Evolutionary conservation across 2,113 vertebrate genomes (phyloP).

Genomic region (Crotalus tigris): DNA sequence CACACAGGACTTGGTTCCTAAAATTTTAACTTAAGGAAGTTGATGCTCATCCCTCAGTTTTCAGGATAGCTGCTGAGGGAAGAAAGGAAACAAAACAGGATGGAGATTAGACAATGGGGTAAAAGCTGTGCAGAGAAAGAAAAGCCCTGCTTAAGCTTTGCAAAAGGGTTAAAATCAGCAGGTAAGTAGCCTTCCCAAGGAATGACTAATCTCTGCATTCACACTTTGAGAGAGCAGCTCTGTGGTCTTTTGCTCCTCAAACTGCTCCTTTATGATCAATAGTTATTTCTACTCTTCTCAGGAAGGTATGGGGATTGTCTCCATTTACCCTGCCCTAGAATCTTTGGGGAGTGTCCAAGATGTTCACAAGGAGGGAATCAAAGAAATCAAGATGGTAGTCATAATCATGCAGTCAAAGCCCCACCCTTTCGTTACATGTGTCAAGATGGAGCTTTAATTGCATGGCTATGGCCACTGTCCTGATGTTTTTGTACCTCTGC

Average conservation of each 20-base stretch:
- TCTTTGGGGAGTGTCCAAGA: neutral
- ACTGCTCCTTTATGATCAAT: neutral
- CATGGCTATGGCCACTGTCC: neutral
- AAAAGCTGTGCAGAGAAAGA: neutral
- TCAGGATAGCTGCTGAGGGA: neutral
- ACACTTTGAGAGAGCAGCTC: neutral
- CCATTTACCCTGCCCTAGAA: neutral
- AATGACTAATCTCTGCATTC: neutral
- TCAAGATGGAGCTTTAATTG: neutral
- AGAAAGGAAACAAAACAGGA: neutral
- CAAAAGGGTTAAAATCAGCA: neutral
- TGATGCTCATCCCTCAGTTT: neutral
- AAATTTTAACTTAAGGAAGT: neutral
- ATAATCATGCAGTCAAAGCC: neutral
- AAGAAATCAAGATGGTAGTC: neutral
- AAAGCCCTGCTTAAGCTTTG: neutral
- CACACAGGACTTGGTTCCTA: neutral
- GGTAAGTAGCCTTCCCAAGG: neutral
- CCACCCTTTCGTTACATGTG: neutral
- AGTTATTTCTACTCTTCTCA: neutral
- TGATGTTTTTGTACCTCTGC: neutral
- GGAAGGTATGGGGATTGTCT: neutral
- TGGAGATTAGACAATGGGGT: neutral
- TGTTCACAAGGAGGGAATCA: neutral
- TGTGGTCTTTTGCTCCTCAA: neutral